phyloP scores from a whole-genome alignment of 92 coral and sea anemone species.

The Zoanthus sociatus region DNA sequence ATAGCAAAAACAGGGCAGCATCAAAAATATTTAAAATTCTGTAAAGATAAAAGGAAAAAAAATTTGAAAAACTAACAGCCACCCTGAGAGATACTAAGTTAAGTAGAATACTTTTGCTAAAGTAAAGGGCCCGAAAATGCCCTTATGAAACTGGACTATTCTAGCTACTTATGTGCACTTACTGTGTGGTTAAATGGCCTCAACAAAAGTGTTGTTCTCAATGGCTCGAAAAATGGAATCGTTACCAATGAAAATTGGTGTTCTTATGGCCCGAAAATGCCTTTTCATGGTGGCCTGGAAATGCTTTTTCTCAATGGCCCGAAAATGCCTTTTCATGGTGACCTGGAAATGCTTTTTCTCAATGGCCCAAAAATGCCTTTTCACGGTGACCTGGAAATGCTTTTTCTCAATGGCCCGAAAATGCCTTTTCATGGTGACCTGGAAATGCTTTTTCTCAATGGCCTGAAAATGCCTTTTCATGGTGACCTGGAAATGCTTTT shows the following conservation, averaged over 20 bases:
- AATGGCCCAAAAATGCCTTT: not conserved
- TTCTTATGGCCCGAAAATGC: not conserved
- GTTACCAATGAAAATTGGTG: no score
- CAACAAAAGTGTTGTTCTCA: no score
- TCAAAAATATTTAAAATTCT: not conserved
- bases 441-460: not conserved
- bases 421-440: no score
- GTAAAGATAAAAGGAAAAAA: not conserved
- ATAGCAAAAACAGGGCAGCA: not conserved
- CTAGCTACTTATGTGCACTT: not conserved
- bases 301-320: not conserved
- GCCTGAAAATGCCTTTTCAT: not conserved
- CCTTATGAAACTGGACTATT: not conserved
- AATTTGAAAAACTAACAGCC: not conserved
- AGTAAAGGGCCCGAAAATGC: constrained; percentile 13
- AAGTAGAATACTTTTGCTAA: not conserved
- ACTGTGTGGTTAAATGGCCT: not conserved
- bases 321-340: not conserved
- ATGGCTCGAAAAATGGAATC: not conserved
- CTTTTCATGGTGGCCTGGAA: no score
- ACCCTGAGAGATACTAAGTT: constrained; percentile 4
- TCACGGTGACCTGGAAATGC: no score
- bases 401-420: not conserved
- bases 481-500: not conserved
- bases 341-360: no score